A percentile compares a stretch with the other conserved stretches of the same genome.
phyloP scores from a whole-genome alignment of 2,113 vertebrate genomes.

The Himantopus leucocephalus region DNA sequence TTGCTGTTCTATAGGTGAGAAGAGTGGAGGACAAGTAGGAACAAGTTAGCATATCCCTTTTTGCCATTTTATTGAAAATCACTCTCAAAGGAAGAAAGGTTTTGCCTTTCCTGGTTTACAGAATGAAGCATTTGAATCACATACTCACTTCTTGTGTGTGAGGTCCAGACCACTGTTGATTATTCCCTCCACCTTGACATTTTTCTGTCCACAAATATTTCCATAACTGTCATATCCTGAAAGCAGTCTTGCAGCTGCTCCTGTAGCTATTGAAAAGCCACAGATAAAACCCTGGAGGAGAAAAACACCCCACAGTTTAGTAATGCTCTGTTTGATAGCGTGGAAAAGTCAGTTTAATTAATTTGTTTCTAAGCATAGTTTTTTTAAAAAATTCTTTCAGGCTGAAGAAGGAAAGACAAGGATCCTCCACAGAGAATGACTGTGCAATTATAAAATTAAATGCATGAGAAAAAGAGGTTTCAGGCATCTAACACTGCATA shows the following conservation, averaged over 20 bases:
- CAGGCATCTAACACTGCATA: not conserved
- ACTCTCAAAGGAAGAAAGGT: not conserved
- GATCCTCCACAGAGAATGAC: not conserved
- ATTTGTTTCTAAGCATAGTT: not conserved
- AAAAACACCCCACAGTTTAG: not conserved
- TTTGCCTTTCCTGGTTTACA: not conserved
- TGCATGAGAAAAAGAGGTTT: not conserved
- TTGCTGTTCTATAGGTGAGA: not conserved
- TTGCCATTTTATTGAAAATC: not conserved
- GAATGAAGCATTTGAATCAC: not conserved
- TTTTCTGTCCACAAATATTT: constrained; percentile 95
- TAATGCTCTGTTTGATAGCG: constrained; percentile 7
- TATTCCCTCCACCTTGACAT: constrained; percentile 86
- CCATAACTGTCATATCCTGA: constrained; percentile 97
- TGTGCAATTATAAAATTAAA: not conserved
- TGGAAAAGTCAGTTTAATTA: constrained; percentile 43
- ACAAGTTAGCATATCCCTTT: not conserved
- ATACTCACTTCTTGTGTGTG: constrained; percentile 90
- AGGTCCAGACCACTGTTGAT: constrained; percentile 91
- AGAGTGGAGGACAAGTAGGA: not conserved
- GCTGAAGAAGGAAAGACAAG: not conserved
- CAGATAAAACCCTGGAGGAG: constrained; percentile 90
- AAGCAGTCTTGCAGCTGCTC: constrained; percentile 90
- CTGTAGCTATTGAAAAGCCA: constrained; percentile 92
- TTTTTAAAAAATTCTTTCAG: not conserved